These are phyloP conservation scores for Gymnobelideus leadbeateri DNA, from an alignment of 2,113 vertebrate species.

Conservation along the genomic window DNA sequence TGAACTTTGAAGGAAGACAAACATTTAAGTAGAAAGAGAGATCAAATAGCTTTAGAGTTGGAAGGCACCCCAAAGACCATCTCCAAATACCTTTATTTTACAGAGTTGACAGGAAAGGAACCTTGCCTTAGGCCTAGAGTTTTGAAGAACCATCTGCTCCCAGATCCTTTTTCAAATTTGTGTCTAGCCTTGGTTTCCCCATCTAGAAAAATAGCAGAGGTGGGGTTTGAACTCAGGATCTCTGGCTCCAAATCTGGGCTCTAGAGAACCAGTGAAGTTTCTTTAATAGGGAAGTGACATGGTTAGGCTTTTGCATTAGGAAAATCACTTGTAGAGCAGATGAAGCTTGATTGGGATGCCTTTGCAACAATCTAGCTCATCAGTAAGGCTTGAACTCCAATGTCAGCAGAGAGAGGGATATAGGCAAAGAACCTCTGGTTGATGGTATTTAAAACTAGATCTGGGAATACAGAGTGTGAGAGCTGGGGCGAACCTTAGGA, in stretches of 20 bases:
- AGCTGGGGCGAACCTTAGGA: neutral
- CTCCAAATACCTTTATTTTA: neutral
- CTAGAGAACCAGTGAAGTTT: neutral
- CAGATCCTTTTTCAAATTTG: too few relatives aligned
- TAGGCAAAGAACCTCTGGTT: neutral
- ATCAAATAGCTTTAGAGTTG: neutral
- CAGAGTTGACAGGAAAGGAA: neutral
- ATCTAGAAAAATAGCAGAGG: neutral
- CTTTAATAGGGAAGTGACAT: neutral
- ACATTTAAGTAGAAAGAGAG: neutral
- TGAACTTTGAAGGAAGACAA: neutral
- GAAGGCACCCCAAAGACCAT: neutral
- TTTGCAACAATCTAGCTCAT: neutral
- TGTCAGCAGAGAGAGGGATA: neutral
- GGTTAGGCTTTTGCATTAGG: neutral
- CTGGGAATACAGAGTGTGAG: neutral
- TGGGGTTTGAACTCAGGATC: neutral
- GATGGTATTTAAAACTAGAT: neutral
- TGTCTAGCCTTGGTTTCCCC: too few relatives aligned
- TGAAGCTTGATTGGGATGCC: neutral
- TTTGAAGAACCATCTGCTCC: too few relatives aligned
- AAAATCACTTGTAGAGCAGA: neutral
- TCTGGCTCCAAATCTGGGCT: neutral
- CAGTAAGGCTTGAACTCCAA: neutral
- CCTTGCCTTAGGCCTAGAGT: too few relatives aligned